These are phyloP conservation scores for Rafetus swinhoei DNA, from an alignment of 2,113 vertebrate species.

Conservation along the genomic window DNA sequence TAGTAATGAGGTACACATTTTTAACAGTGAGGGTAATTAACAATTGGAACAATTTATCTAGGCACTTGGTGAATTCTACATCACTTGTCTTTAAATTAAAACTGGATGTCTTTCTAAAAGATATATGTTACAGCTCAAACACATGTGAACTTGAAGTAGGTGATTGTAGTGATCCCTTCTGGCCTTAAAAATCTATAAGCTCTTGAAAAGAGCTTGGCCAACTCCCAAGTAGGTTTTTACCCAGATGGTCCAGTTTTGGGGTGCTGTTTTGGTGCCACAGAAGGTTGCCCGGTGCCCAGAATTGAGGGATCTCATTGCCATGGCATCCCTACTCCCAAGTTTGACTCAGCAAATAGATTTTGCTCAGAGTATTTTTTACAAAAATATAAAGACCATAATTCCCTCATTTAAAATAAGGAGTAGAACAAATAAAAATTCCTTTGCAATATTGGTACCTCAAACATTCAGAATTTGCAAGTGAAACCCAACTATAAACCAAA, in stretches of 20 bases:
- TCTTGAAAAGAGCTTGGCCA: slow-evolving; percentile 29
- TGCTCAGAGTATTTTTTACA: slow-evolving; percentile 36
- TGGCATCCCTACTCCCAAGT: slow-evolving; percentile 30
- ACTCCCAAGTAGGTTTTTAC: slow-evolving; percentile 37
- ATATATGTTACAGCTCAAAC: slow-evolving; percentile 38
- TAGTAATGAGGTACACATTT: background rate
- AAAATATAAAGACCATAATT: slow-evolving; percentile 58
- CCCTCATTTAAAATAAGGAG: slow-evolving; percentile 31
- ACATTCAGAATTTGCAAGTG: slow-evolving; percentile 41
- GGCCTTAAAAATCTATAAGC: slow-evolving; percentile 12
- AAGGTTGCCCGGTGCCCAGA: no score
- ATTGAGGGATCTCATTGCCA: no score
- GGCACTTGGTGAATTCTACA: slow-evolving; percentile 23
- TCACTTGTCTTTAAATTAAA: slow-evolving; percentile 1
- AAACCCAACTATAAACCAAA: slow-evolving; percentile 21
- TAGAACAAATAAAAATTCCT: slow-evolving; percentile 34
- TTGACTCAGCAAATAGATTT: slow-evolving; percentile 66
- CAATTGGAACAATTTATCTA: slow-evolving; percentile 25
- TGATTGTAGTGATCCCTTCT: slow-evolving; percentile 53
- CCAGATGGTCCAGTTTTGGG: no score
- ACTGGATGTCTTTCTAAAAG: slow-evolving; percentile 13
- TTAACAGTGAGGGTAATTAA: slow-evolving; percentile 27
- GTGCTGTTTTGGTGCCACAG: no score
- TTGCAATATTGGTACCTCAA: background rate
- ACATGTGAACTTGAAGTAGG: slow-evolving; percentile 65